These are phyloP conservation scores for Tinamus guttatus DNA, from an alignment of 2,113 vertebrate species.

Conservation along the genomic window DNA sequence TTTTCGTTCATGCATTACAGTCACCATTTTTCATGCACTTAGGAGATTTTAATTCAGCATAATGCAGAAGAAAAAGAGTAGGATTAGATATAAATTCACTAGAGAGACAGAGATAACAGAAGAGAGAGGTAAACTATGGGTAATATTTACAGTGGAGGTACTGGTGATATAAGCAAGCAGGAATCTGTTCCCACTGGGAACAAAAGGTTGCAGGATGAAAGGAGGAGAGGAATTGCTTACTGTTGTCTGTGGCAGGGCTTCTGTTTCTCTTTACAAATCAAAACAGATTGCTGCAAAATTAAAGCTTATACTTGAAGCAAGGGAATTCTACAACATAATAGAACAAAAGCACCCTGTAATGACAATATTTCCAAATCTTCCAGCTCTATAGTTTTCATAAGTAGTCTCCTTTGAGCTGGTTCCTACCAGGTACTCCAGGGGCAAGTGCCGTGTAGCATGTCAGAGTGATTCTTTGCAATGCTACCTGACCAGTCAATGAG, in stretches of 20 bases:
- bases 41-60: slow-evolving; percentile 13
- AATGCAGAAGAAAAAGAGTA: slow-evolving; percentile 6
- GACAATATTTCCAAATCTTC: neutral
- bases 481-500: neutral
- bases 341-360: neutral
- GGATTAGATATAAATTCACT: neutral
- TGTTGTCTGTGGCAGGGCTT: neutral
- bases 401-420: neutral
- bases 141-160: neutral
- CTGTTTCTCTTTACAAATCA: neutral
- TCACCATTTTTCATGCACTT: slow-evolving; percentile 48
- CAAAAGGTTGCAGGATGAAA: neutral
- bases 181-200: neutral
- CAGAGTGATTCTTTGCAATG: neutral
- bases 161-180: neutral
- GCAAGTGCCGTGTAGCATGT: neutral
- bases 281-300: neutral
- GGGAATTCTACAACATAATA: neutral
- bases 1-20: slow-evolving; percentile 29
- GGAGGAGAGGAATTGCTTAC: neutral
- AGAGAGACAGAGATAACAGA: neutral
- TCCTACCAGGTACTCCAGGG: neutral
- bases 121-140: neutral
- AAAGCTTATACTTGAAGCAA: neutral
- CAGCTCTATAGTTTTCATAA: neutral